Evolutionary conservation across 2,888 invertebrate species (phyloP).

Genomic region (Chironomus riparius): DNA sequence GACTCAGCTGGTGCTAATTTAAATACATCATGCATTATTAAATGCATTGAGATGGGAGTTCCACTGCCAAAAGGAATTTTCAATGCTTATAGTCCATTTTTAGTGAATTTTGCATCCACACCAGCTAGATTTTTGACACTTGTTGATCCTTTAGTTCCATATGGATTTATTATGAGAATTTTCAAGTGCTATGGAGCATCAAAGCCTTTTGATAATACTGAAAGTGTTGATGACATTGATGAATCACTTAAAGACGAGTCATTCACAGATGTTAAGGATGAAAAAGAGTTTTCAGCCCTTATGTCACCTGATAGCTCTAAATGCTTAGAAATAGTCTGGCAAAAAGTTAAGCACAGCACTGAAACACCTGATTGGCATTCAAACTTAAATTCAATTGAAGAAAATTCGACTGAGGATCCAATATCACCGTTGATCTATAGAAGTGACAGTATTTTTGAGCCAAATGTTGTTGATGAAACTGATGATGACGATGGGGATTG

Average conservation of each 20-base stretch:
- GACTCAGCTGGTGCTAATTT: slow-evolving; percentile 97
- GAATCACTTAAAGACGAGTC: neutral
- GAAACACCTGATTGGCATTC: slow-evolving; percentile 11
- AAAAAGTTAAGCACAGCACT: neutral
- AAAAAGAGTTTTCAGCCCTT: neutral
- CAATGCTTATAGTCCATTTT: slow-evolving; percentile 80
- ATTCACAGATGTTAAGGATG: neutral
- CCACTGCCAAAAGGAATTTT: slow-evolving; percentile 80
- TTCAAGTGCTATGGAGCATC: slow-evolving; percentile 54
- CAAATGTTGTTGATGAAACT: neutral
- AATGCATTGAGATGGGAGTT: slow-evolving; percentile 66
- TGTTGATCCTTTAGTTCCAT: slow-evolving; percentile 89
- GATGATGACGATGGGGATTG: slow-evolving; percentile 3
- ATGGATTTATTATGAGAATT: slow-evolving; percentile 84
- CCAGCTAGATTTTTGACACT: slow-evolving; percentile 85
- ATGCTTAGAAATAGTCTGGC: slow-evolving; percentile 8
- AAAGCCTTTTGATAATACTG: neutral
- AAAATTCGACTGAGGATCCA: slow-evolving; percentile 10
- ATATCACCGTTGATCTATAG: neutral
- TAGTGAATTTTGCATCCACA: slow-evolving; percentile 82
- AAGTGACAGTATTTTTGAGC: neutral
- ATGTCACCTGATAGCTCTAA: slow-evolving; percentile 11
- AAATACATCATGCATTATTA: slow-evolving; percentile 66
- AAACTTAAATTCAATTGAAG: slow-evolving; percentile 15
- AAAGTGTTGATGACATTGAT: neutral